Percentiles rank a stretch among this genome's conserved stretches.
Conservation (phyloP, 2,797 vertebrate species). For the Karalla daura region DNA sequence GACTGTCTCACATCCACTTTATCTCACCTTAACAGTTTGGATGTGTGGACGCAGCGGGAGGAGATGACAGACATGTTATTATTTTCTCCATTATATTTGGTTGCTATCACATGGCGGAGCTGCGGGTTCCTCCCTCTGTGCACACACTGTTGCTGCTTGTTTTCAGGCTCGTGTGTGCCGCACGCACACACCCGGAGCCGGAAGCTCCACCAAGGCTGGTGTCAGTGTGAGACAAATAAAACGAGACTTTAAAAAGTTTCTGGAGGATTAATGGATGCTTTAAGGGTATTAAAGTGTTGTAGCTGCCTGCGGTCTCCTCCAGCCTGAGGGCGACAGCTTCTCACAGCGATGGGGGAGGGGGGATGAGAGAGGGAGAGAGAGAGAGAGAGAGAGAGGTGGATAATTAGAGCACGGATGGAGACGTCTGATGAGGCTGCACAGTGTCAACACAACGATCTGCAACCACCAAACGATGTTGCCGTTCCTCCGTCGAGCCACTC, state of each 20-base stretch:
- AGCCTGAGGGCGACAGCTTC: not conserved
- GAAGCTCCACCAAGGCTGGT: not conserved
- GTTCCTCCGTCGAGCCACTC: not conserved
- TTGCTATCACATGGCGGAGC: slow-evolving; percentile 8
- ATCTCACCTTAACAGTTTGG: slow-evolving; percentile 33
- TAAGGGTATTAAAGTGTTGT: not conserved
- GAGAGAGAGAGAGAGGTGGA: not conserved
- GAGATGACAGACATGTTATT: slow-evolving; percentile 15
- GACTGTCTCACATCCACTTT: slow-evolving; percentile 32
- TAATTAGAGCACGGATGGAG: slow-evolving; percentile 4
- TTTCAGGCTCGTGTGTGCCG: slow-evolving; percentile 4
- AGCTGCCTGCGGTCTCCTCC: not conserved
- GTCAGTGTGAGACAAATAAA: slow-evolving; percentile 5
- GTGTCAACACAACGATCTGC: not conserved
- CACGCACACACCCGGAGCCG: not conserved
- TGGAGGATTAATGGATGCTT: not conserved
- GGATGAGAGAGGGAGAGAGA: too few species aligned
- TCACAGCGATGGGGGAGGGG: not conserved
- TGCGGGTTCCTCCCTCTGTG: not conserved
- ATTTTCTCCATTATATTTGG: slow-evolving; percentile 13
- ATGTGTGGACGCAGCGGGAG: slow-evolving; percentile 24
- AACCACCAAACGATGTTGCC: not conserved
- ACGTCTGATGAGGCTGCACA: not conserved
- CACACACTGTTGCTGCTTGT: too few species aligned
- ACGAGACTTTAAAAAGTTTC: not conserved